A percentile compares a stretch with the other conserved stretches of the same genome.
These are phyloP conservation scores for Stenodera caucasica DNA, from an alignment of 2,888 invertebrate species.

Conservation along the genomic window DNA sequence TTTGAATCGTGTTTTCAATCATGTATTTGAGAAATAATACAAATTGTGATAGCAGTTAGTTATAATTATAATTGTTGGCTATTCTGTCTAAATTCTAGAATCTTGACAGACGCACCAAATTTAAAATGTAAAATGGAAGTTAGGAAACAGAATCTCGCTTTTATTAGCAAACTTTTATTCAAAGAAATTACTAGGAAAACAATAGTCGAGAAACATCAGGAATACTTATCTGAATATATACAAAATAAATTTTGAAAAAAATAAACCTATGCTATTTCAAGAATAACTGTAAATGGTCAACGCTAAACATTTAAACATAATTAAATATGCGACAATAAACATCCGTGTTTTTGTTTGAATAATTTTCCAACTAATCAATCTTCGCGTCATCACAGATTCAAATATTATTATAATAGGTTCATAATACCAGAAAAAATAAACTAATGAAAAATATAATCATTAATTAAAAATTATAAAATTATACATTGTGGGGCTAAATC, in stretches of 20 bases:
- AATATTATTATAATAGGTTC: too few species aligned
- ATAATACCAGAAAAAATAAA: not conserved
- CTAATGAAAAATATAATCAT: not conserved
- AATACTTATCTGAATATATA: not conserved
- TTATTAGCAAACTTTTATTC: not conserved
- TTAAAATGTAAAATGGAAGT: too few species aligned
- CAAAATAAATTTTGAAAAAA: not conserved
- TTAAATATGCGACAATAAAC: not conserved
- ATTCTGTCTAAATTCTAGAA: too few species aligned
- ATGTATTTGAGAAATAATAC: too few species aligned
- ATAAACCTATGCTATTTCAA: not conserved
- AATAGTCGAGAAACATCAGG: not conserved
- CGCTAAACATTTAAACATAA: not conserved
- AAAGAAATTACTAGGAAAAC: not conserved
- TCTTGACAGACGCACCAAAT: too few species aligned
- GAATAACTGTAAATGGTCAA: not conserved
- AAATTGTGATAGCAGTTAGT: too few species aligned
- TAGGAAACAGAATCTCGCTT: not conserved
- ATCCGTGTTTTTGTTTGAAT: too few species aligned
- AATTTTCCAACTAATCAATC: not conserved
- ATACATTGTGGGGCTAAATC: not conserved
- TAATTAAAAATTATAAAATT: not conserved
- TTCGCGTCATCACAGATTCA: slow-evolving; percentile 1
- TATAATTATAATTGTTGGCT: too few species aligned
- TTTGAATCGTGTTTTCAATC: too few species aligned